These are phyloP conservation scores for Odiellus spinosus DNA, from an alignment of 2,888 invertebrate genomes.

Conservation along the genomic window DNA sequence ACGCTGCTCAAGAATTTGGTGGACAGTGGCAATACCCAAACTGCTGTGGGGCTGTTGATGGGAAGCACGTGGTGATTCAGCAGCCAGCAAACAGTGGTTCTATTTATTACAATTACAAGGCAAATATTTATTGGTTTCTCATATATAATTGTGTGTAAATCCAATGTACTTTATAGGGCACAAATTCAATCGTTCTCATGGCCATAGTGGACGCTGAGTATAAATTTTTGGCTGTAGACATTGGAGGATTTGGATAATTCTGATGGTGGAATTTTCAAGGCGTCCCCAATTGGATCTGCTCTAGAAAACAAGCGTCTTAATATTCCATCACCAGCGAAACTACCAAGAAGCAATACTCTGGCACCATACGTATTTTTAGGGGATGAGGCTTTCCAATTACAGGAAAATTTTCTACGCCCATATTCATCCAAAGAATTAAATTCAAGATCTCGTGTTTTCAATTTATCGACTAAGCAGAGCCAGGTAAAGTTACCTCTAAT, in stretches of 20 bases:
- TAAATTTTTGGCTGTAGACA: too few species aligned
- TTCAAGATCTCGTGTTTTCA: slow-evolving; percentile 9
- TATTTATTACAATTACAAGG: too few species aligned
- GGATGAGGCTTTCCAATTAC: slow-evolving; percentile 19
- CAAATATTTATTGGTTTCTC: too few species aligned
- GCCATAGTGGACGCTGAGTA: too few species aligned
- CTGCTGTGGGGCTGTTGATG: too few species aligned
- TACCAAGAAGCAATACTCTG: not conserved
- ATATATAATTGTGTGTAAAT: too few species aligned
- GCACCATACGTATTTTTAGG: slow-evolving; percentile 17
- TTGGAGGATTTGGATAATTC: not conserved
- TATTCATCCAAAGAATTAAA: slow-evolving; percentile 4
- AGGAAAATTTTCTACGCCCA: slow-evolving; percentile 14
- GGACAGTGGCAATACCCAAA: too few species aligned
- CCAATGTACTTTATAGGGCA: too few species aligned
- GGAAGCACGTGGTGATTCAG: too few species aligned
- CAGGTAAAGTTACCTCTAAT: not conserved
- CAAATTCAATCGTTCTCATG: too few species aligned
- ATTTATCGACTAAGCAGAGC: slow-evolving; percentile 15
- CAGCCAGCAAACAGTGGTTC: too few species aligned
- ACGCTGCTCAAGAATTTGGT: too few species aligned
- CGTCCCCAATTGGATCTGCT: not conserved
- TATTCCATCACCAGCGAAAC: not conserved
- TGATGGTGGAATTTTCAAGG: not conserved
- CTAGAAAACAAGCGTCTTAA: not conserved